Evolutionary conservation across 2,797 vertebrate genomes (phyloP).

Genomic region (Heterohyrax brucei): DNA sequence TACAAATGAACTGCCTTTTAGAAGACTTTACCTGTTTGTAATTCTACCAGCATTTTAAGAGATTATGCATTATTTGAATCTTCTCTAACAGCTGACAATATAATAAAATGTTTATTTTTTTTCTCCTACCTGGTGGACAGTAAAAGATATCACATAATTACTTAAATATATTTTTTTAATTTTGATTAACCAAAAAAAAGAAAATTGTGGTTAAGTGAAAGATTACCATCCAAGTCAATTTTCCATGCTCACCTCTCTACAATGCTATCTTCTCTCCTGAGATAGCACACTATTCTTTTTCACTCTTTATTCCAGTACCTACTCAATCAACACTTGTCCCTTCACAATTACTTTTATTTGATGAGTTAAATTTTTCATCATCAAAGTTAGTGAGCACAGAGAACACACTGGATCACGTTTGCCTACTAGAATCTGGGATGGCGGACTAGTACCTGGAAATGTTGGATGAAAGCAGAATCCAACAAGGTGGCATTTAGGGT

Average conservation of each 20-base stretch:
- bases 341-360: not conserved
- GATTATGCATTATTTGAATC: not conserved
- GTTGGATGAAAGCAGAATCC: not conserved
- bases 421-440: not conserved
- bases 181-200: too few relatives aligned
- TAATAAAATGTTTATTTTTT: not conserved
- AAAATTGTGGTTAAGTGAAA: too few relatives aligned
- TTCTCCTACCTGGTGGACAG: not conserved
- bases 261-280: too few relatives aligned
- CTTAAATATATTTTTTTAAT: not conserved
- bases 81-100: not conserved
- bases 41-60: not conserved
- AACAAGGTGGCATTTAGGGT: not conserved
- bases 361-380: not conserved
- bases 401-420: not conserved
- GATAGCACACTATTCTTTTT: too few relatives aligned
- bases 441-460: not conserved
- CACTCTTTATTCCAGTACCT: too few relatives aligned
- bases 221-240: too few relatives aligned
- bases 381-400: not conserved
- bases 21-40: not conserved
- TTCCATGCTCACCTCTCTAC: too few relatives aligned
- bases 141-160: not conserved
- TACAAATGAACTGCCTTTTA: constrained; percentile 6
- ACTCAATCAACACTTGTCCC: too few relatives aligned